Evolutionary conservation across 1,140 invertebrate genomes (phyloP), one percentile per base, ranked within the genome.

Genomic region (Zaprionus davidi): DNA sequence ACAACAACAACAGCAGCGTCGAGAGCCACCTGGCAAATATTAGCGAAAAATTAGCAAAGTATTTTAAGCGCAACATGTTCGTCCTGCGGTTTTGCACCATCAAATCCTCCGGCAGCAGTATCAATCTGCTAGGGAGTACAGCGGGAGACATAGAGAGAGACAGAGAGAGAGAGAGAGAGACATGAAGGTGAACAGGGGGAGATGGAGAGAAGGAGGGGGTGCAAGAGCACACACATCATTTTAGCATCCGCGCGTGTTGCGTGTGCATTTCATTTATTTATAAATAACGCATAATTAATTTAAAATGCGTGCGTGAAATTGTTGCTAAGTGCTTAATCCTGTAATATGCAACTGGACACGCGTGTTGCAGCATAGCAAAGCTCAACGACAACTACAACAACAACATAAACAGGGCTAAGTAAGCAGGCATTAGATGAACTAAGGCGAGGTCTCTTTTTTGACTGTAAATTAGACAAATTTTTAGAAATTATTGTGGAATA

Each of bases 41-140:
- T 88, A 83, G 83, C 80, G 82, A 87, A 88, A 87, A 87, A 87
- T 87, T 87, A 87, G 83, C 80, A 88, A 83, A 88, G 84, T 78
- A 87, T 87, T 87, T 87, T 88, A 83, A 88, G 84, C 74, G 84
- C 84, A 76, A 83, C 84, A 88, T 87, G 84, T 88, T 88, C 84
- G 84, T 88, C 63, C 80, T 88, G 84, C 56, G 84, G 84, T 77
- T 87, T 63, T 83, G 80, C 79, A 74, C 41, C 82, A 81, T 77
- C 78, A 84, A 78, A 72, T 56, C 71, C 63, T 70, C 63, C 68
- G 58, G 57, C 53, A n/a, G 26, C 49, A 28, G 51, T 41, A 41
- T 26, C 20, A 49, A 56, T 66, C 36, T 46, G 41, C n/a, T 5
- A n/a, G 51, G 55, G 24, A 63, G 13, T 41, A 12, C 20, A 71